Conservation (phyloP, 2,113 vertebrate species). For the Tinamus guttatus region DNA sequence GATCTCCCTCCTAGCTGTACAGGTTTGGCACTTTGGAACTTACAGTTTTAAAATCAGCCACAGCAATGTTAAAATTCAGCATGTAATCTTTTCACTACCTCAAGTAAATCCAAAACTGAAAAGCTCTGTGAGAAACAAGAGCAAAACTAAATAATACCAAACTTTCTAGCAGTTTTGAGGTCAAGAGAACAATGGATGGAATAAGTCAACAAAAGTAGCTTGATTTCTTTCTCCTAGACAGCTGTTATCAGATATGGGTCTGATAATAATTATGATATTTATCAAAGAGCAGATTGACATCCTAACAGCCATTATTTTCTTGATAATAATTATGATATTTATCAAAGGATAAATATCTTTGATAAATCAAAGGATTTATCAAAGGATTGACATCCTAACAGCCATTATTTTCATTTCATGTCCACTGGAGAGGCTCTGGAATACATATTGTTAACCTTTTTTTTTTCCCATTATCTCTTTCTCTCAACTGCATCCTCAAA, state of each 20-base stretch:
- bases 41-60: not conserved
- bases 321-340: too few relatives aligned
- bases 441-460: conserved; percentile 48
- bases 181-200: conserved; percentile 3
- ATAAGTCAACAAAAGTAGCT: not conserved
- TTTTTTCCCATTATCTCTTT: conserved; percentile 1
- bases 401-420: conserved; percentile 57
- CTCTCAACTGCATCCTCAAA: conserved; percentile 24
- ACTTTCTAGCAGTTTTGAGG: not conserved
- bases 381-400: conserved; percentile 57
- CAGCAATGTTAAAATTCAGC: not conserved
- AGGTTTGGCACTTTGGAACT: not conserved
- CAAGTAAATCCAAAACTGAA: not conserved
- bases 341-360: too few relatives aligned
- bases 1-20: not conserved
- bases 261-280: conserved; percentile 57
- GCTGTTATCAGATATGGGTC: conserved; percentile 19
- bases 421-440: conserved; percentile 44
- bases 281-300: conserved; percentile 59
- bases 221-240: not conserved
- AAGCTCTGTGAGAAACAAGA: not conserved
- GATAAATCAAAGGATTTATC: too few relatives aligned
- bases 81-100: not conserved
- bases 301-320: conserved; percentile 47
- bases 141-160: not conserved